phyloP scores from a whole-genome alignment of 2,888 invertebrate species.

The Drosophila recens region DNA sequence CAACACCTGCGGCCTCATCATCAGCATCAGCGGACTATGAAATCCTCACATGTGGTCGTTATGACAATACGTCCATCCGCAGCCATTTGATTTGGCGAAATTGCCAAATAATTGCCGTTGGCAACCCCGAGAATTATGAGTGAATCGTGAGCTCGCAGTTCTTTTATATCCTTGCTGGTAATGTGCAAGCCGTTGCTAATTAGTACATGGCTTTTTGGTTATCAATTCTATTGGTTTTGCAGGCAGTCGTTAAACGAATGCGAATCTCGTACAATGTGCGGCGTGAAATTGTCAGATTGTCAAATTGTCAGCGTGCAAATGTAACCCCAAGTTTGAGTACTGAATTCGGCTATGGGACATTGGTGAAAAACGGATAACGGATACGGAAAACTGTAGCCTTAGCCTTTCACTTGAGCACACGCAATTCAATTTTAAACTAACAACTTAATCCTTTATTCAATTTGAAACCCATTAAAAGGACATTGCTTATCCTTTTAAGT shows the following conservation, averaged over 20 bases:
- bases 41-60: constrained; percentile 81
- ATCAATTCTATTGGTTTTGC: constrained; percentile 60
- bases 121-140: constrained; percentile 51
- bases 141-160: constrained; percentile 11
- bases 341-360: background rate
- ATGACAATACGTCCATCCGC: constrained; percentile 71
- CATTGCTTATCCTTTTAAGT: constrained; percentile 86
- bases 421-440: constrained; percentile 85
- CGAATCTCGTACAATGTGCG: constrained; percentile 36
- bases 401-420: constrained; percentile 71
- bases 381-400: constrained; percentile 34
- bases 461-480: constrained; percentile 86
- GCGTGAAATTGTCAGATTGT: constrained; percentile 56
- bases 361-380: background rate
- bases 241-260: constrained; percentile 15
- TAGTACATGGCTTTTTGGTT: constrained; percentile 59
- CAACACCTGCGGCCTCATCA: constrained; percentile 58
- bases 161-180: constrained; percentile 54
- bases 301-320: constrained; percentile 16
- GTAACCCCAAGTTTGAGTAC: constrained; percentile 46
- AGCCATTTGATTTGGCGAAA: constrained; percentile 76
- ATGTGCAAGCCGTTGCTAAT: constrained; percentile 74
- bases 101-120: constrained; percentile 80
- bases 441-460: constrained; percentile 86
- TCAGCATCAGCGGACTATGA: constrained; percentile 11